phyloP scores from a whole-genome alignment of 2,888 invertebrate genomes.

The Rhimphoctona megacephalus region DNA sequence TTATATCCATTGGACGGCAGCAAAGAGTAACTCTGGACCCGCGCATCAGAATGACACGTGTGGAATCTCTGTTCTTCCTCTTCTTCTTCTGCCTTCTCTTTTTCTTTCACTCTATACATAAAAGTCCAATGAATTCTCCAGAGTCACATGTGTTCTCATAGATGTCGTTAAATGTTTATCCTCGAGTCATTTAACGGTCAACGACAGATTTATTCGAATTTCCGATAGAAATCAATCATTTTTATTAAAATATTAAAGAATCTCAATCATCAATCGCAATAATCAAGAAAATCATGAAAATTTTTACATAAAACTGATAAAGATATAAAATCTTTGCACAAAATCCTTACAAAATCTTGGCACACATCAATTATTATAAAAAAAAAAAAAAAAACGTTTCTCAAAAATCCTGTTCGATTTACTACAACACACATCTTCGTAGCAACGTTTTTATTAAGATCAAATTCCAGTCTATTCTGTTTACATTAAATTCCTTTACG shows the following conservation, averaged over 20 bases:
- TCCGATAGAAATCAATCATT: neutral
- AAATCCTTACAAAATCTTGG: no score
- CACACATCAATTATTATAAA: neutral
- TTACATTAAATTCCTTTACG: neutral
- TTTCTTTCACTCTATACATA: conserved; percentile 1
- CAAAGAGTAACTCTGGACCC: conserved; percentile 25
- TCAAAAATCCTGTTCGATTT: neutral
- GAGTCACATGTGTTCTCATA: conserved; percentile 31
- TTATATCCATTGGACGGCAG: conserved; percentile 54
- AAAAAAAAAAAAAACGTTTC: neutral
- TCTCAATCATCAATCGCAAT: neutral
- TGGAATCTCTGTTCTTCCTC: conserved; percentile 49
- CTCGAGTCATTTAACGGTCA: conserved; percentile 12
- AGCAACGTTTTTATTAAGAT: no score
- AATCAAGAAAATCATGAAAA: neutral
- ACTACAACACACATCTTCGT: neutral
- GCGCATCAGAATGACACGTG: conserved; percentile 64
- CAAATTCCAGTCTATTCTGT: neutral
- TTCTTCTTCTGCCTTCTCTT: conserved; percentile 14
- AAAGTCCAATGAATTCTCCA: conserved; percentile 30
- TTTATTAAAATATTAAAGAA: neutral
- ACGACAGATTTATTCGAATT: conserved; percentile 21
- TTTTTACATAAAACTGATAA: neutral
- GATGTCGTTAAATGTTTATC: conserved; percentile 2
- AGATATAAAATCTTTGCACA: neutral